phyloP scores from a whole-genome alignment of 2,113 vertebrate species.

The Vireo altiloquus region DNA sequence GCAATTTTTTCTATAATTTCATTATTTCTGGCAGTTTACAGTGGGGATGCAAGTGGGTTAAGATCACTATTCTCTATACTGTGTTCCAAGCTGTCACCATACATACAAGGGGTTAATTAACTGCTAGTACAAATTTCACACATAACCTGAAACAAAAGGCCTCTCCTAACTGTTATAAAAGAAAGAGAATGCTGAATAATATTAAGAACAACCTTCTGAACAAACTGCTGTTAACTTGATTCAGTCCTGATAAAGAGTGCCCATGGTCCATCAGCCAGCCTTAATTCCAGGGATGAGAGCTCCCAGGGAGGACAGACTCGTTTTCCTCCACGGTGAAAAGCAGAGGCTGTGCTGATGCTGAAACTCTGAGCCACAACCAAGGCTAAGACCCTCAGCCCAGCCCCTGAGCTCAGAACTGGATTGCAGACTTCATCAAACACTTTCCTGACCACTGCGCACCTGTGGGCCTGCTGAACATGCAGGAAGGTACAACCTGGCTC shows the following conservation, averaged over 20 bases:
- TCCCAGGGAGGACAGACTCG: background rate
- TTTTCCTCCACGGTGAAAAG: background rate
- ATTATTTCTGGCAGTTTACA: background rate
- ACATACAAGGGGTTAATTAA: background rate
- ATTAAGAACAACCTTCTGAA: background rate
- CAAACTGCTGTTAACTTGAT: background rate
- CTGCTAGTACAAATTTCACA: background rate
- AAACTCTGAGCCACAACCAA: background rate
- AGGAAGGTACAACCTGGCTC: background rate
- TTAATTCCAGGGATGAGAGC: background rate
- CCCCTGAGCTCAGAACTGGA: background rate
- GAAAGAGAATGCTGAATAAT: background rate
- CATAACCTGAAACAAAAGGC: background rate
- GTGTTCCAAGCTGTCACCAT: background rate
- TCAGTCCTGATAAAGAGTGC: background rate
- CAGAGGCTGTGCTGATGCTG: background rate
- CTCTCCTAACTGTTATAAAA: background rate
- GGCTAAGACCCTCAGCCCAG: background rate
- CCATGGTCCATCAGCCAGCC: background rate
- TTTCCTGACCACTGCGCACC: rapidly evolving
- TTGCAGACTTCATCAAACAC: background rate
- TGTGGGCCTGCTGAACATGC: rapidly evolving
- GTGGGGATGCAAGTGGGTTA: background rate
- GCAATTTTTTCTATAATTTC: background rate
- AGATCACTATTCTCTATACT: background rate